Conservation (phyloP, 2,113 vertebrate species). For the Platysternon megacephalum region DNA sequence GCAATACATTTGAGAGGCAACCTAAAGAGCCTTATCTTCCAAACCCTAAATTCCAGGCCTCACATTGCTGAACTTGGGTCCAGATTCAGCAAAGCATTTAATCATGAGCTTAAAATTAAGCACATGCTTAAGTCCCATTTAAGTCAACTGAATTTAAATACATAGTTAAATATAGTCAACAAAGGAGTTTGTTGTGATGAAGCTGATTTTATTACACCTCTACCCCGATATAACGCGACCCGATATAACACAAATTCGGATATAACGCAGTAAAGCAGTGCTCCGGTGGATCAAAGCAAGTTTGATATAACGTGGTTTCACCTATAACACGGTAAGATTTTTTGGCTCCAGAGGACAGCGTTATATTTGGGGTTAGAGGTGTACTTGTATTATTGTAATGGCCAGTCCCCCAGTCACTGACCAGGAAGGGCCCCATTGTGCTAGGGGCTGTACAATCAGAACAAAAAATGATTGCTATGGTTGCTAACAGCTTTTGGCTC, state of each 20-base stretch:
- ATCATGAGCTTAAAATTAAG: not conserved
- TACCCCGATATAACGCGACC: too few relatives aligned
- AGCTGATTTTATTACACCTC: not conserved
- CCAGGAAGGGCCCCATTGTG: not conserved
- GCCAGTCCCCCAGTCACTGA: not conserved
- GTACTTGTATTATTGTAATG: not conserved
- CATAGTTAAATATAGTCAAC: not conserved
- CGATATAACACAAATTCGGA: too few relatives aligned
- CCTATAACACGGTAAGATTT: too few relatives aligned
- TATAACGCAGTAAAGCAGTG: too few relatives aligned
- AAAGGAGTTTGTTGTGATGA: not conserved
- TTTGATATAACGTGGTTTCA: too few relatives aligned
- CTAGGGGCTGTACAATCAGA: not conserved
- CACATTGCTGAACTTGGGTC: not conserved
- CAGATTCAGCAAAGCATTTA: not conserved
- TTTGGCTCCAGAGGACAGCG: too few relatives aligned
- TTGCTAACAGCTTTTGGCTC: not conserved
- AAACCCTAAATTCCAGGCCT: not conserved
- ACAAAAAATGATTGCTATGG: not conserved
- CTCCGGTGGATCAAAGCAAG: too few relatives aligned
- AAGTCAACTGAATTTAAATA: not conserved
- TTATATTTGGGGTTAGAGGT: too few relatives aligned
- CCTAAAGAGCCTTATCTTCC: rapidly evolving
- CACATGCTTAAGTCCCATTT: not conserved
- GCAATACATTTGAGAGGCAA: too few relatives aligned